Percentiles rank a stretch among this genome's conserved stretches.
Conservation (phyloP, 2,113 vertebrate genomes). For the Lanius ludovicianus region DNA sequence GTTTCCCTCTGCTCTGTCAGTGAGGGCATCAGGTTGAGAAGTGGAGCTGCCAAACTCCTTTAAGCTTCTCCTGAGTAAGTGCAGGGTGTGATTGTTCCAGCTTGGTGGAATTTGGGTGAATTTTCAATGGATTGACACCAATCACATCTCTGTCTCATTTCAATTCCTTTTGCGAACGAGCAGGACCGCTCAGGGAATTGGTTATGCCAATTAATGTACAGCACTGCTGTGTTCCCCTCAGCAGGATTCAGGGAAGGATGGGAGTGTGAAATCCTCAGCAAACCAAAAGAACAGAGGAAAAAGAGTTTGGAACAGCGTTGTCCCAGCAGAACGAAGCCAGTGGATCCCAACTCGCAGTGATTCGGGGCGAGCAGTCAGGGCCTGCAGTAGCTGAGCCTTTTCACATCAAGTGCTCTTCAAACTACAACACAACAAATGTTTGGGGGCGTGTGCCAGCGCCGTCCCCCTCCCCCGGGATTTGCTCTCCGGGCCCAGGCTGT, state of each 20-base stretch:
- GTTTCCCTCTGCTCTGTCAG: neutral
- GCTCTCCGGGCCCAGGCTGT: neutral
- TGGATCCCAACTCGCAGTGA: neutral
- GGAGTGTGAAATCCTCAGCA: neutral
- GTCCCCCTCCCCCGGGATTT: neutral
- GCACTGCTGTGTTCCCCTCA: neutral
- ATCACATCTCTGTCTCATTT: neutral
- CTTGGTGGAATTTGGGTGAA: neutral
- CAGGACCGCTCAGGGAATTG: neutral
- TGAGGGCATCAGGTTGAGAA: neutral
- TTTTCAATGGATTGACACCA: neutral
- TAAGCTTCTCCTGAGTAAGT: neutral
- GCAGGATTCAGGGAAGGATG: neutral
- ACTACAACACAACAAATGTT: conserved; percentile 9
- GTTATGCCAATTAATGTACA: neutral
- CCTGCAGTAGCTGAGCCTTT: neutral
- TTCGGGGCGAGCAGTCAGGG: neutral
- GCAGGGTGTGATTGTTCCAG: neutral
- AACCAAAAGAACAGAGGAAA: neutral
- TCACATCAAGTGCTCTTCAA: neutral
- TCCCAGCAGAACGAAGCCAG: neutral
- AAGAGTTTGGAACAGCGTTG: neutral
- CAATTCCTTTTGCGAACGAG: neutral
- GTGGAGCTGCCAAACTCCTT: neutral
- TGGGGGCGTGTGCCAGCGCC: neutral